These are phyloP conservation scores for Harpalus rubripes DNA, from an alignment of 2,888 invertebrate genomes.

Conservation along the genomic window DNA sequence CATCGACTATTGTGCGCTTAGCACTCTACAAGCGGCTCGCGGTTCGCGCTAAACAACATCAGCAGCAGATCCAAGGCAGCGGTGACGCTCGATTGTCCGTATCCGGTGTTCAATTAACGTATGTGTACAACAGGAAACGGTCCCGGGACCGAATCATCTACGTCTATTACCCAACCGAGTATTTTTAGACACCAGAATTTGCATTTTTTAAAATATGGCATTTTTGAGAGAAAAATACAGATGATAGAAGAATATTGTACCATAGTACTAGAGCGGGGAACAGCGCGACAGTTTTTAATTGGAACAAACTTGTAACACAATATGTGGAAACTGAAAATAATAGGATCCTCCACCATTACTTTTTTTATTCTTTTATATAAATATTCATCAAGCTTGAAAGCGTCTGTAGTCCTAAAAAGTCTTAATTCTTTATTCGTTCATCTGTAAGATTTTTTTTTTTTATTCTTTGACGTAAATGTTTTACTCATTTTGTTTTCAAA, in stretches of 20 bases:
- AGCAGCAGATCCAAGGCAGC: conserved; percentile 59
- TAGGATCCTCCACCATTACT: no score
- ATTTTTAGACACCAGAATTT: conserved; percentile 61
- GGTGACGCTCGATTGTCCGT: conserved; percentile 75
- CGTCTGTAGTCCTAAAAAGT: no score
- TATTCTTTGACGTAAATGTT: no score
- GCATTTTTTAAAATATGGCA: conserved; percentile 37
- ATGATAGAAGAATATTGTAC: not conserved
- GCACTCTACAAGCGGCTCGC: conserved; percentile 9
- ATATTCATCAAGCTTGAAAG: no score
- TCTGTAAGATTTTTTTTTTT: no score
- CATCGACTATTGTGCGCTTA: not conserved
- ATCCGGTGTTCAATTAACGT: conserved; percentile 77
- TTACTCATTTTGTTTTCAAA: no score
- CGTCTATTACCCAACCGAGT: conserved; percentile 61
- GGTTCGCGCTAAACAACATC: conserved; percentile 22
- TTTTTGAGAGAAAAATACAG: not conserved
- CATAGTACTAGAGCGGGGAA: not conserved
- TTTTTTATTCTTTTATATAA: no score
- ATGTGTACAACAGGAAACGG: conserved; percentile 64
- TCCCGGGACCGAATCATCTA: conserved; percentile 58
- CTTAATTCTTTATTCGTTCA: no score
- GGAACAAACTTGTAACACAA: no score
- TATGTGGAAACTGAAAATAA: no score
- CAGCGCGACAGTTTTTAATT: no score